Conservation (phyloP, 1,140 invertebrate genomes). For the Mactra quadrangularis region DNA sequence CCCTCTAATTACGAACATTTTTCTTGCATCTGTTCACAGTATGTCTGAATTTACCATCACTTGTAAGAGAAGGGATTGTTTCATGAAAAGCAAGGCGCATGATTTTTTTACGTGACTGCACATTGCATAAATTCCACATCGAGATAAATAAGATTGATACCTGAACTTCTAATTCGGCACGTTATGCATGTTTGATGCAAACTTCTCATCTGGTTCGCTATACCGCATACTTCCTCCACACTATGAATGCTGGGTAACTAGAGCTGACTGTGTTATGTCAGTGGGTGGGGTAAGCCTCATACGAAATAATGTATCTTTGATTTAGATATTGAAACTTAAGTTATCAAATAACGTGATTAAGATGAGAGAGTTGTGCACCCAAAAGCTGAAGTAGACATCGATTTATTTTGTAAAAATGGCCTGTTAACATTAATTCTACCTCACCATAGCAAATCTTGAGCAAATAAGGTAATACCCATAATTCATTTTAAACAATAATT, state of each 20-base stretch:
- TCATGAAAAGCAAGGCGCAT: no score
- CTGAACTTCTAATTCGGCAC: conserved; percentile 8
- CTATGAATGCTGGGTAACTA: conserved; percentile 13
- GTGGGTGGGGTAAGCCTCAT: conserved; percentile 15
- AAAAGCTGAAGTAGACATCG: neutral
- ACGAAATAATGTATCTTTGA: conserved; percentile 23
- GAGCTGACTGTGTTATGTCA: neutral
- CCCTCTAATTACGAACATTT: neutral
- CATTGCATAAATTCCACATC: neutral
- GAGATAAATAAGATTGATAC: conserved; percentile 8
- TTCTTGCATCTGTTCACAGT: neutral
- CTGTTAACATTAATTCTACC: conserved; percentile 14
- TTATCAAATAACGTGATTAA: conserved; percentile 20
- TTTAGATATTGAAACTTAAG: conserved; percentile 20
- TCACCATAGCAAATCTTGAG: neutral
- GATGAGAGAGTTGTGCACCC: conserved; percentile 11
- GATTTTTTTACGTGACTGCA: conserved; percentile 21
- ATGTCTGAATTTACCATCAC: neutral
- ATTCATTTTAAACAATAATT: conserved; percentile 5
- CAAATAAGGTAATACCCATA: conserved; percentile 15
- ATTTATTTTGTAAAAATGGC: conserved; percentile 11
- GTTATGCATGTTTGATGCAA: conserved; percentile 12
- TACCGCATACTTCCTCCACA: conserved; percentile 2
- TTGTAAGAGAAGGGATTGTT: neutral
- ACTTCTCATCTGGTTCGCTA: conserved; percentile 10